Evolutionary conservation across 92 coral and sea anemone genomes (phyloP), one percentile per base, ranked within the genome.

Genomic region (Paragorgia papillata): DNA sequence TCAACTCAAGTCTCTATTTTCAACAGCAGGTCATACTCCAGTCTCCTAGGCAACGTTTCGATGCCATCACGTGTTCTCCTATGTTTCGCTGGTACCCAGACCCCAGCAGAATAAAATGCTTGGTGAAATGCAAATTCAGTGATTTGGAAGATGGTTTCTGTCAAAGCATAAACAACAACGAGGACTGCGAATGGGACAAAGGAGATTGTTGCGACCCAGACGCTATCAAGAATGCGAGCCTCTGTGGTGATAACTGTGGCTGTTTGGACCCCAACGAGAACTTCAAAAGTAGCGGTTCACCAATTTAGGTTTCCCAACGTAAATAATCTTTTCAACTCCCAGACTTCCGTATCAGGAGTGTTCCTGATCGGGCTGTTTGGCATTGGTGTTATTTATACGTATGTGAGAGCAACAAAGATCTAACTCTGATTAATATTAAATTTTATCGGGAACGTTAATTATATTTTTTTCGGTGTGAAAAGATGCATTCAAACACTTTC

Each of bases 191-290:
- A 7, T 93, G 90, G 85, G 97, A 93, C 28, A 92, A 84, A 32
- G 97, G 97, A 10, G 97, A 93, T 62, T 93, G 97, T 61, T 93
- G 97, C 50, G 76, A 69, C 9, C 86, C 97, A 3, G n/a, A n/a
- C n/a, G 22, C 62, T 7, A 2, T 31, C 7, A 56, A 17, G 33
- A 3, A 3, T 56, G 62, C 7, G 30, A 46, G 53, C n/a, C 62
- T 56, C 7, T 56, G 62, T 17, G 62, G 31, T 17, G 31, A 56
- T 28, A 56, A 56, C 33, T 56, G 62, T 17, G 15, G 30, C 7
- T 56, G 62, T 22, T 31, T 3, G 31, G 62, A 22, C 17, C 62
- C 62, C 30, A 28, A 28, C 30, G 62, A 56, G 13, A 6, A 7
- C 62, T 9, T 22, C 62, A 15, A 31, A 2, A 56, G 62, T 17